Conservation (phyloP, 2,113 vertebrate genomes). For the Notiomystis cincta region DNA sequence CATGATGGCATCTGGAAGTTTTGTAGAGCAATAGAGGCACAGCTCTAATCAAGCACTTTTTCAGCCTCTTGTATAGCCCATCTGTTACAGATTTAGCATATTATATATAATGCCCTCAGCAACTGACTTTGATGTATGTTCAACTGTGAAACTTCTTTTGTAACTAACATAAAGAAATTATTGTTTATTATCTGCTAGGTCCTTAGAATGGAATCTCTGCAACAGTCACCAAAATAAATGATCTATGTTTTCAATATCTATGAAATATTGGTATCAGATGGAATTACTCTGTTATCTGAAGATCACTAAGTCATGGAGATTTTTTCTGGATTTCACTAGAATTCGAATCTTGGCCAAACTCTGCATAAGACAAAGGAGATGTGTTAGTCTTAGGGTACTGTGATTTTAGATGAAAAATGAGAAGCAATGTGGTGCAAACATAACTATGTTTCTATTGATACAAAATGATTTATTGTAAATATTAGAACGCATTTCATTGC, state of each 20-base stretch:
- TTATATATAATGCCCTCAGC: conserved; percentile 19
- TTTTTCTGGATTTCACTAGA: background rate
- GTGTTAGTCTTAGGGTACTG: background rate
- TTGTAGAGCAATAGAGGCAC: conserved; percentile 25
- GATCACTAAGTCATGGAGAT: background rate
- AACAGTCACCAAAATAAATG: conserved; percentile 9
- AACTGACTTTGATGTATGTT: conserved; percentile 39
- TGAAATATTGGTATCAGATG: conserved; percentile 24
- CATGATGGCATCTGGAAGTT: conserved; percentile 49
- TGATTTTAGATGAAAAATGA: background rate
- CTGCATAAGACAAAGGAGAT: background rate
- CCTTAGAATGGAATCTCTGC: background rate
- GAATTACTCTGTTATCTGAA: background rate
- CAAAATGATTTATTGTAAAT: background rate
- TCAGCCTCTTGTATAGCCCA: conserved; percentile 23
- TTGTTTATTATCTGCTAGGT: conserved; percentile 29
- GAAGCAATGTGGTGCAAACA: background rate
- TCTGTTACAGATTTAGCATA: conserved; percentile 50
- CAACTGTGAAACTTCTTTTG: conserved; percentile 1
- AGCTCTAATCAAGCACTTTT: conserved; percentile 42
- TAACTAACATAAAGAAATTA: conserved; percentile 22
- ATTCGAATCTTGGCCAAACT: background rate
- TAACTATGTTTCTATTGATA: background rate
- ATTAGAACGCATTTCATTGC: background rate
- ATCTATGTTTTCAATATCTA: background rate